These are phyloP conservation scores for Xylota sylvarum DNA, from an alignment of 2,888 invertebrate species.

Conservation along the genomic window DNA sequence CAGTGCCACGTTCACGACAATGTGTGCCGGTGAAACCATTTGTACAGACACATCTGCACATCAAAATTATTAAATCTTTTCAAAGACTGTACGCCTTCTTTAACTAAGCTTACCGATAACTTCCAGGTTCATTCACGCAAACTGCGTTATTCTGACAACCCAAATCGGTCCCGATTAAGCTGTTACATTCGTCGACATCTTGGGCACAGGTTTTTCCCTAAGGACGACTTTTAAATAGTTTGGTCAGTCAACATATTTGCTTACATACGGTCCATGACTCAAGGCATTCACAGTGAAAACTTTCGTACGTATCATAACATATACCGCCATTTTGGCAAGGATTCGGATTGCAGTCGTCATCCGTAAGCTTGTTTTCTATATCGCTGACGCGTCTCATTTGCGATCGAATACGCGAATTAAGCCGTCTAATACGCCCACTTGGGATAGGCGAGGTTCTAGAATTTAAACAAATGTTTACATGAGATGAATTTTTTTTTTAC, in stretches of 20 bases:
- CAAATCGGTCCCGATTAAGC: constrained; percentile 92
- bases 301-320: constrained; percentile 90
- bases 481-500: too few relatives aligned
- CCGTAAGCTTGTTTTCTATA: constrained; percentile 73
- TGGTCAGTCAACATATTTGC: not conserved
- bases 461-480: not conserved
- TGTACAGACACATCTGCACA: constrained; percentile 89
- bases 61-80: not conserved
- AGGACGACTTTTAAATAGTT: constrained; percentile 11
- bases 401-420: constrained; percentile 78
- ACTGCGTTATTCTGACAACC: constrained; percentile 96
- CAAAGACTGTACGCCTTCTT: too few relatives aligned
- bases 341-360: constrained; percentile 84
- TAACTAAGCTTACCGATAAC: constrained; percentile 88
- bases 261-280: constrained; percentile 87
- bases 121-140: constrained; percentile 92
- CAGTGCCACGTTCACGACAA: constrained; percentile 90
- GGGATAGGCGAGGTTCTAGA: constrained; percentile 32
- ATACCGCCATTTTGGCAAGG: constrained; percentile 94
- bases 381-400: constrained; percentile 64
- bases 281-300: constrained; percentile 91
- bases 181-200: constrained; percentile 95
- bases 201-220: constrained; percentile 89
- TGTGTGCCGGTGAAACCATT: constrained; percentile 92
- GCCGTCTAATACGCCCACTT: constrained; percentile 71